Percentiles rank a stretch among this genome's conserved stretches.
Evolutionary conservation across 2,888 invertebrate species (phyloP).

Genomic region (Limnephilus rhombicus): DNA sequence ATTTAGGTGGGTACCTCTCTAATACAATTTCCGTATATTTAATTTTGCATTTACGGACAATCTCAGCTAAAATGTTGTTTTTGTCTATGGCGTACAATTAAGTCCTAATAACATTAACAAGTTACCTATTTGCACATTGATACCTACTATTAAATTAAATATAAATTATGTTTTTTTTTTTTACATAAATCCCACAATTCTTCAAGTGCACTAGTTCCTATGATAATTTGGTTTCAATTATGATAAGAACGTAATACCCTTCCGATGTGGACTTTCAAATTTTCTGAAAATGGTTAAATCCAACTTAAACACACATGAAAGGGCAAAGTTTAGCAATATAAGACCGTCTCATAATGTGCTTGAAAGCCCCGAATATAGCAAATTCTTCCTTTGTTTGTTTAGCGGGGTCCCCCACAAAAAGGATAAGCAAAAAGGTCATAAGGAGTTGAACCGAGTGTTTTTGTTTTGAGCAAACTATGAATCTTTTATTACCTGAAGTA

Average conservation of each 20-base stretch:
- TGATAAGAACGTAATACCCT: neutral
- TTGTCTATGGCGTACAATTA: too few species aligned
- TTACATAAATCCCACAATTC: too few species aligned
- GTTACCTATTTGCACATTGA: too few species aligned
- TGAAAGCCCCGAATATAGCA: neutral
- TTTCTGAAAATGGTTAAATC: neutral
- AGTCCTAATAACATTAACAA: too few species aligned
- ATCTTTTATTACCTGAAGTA: constrained; percentile 62
- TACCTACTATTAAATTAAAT: too few species aligned
- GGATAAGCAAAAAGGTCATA: constrained; percentile 46
- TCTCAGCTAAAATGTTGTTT: too few species aligned
- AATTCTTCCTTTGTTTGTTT: constrained; percentile 20
- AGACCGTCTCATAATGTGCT: neutral
- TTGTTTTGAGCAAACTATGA: constrained; percentile 63
- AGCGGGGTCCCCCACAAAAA: neutral
- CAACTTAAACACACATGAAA: neutral
- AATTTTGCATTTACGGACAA: too few species aligned
- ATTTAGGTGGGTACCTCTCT: too few species aligned
- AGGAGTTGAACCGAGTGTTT: constrained; percentile 59
- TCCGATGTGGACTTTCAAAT: neutral
- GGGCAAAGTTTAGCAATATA: neutral
- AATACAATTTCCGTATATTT: too few species aligned
- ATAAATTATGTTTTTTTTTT: too few species aligned
- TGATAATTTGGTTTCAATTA: neutral
- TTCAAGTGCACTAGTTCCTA: neutral